Base-by-base conservation (phyloP, 2,113 vertebrate genomes). In the Petroica traversi region DNA sequence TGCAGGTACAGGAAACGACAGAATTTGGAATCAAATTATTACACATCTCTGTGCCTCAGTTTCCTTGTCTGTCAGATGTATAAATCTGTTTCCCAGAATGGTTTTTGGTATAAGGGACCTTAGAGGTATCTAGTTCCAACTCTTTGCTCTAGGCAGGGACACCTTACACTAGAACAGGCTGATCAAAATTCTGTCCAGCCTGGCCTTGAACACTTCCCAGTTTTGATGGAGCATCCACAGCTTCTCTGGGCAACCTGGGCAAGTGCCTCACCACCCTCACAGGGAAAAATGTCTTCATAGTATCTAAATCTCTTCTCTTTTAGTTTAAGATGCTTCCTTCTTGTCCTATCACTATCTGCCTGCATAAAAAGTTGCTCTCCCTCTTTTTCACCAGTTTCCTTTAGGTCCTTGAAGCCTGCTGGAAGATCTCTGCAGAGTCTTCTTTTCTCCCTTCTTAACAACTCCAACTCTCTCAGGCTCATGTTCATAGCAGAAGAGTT, bases 301-400 rank as follows among this genome's bases (percentile, higher is more conserved):
- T 41, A 55, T 46, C 10, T 36, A 69, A 69, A 76, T 69, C 12
- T 23, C 12, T 40, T 24, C 25, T 54, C 9, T 31, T 74, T n/a
- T 46, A 67, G 45, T 61, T 75, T 54, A 75, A 54, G 40, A 41
- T 14, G 41, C 40, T 41, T 76, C 34, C 31, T 66, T 43, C 31
- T 55, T 69, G 14, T 69, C 14, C 19, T 76, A 4, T 69, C 26
- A 24, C 26, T 83, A 43, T 55, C 31, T 28, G 41, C 41, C 19
- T 55, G 20, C 14, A 12, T 33, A 49, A 76, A 46, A 76, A 62
- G 34, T 49, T 0, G 0, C 15, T 29, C 5, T 33, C 41, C 10
- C 41, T 55, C 12, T 55, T 45, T 88, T 36, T 48, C 19, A 8
- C 24, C 71, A 20, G 11, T 52, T 45, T 24, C 13, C 17, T 66